Evolutionary conservation across 2,888 invertebrate species (phyloP).

Genomic region (Amphipyra berbera): DNA sequence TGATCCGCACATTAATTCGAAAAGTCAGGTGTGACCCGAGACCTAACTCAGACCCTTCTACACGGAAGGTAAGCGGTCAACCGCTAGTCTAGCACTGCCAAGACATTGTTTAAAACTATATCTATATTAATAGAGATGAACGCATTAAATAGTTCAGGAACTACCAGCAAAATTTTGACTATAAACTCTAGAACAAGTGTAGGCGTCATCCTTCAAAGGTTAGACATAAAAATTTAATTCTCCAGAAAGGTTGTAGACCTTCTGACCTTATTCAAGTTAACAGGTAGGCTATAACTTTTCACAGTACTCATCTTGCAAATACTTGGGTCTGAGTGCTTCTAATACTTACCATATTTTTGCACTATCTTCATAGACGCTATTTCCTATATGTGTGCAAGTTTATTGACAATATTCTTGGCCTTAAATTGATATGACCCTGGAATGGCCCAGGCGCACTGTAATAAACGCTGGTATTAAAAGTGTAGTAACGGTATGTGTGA

Average conservation of each 20-base stretch:
- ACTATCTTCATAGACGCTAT: conserved; percentile 41
- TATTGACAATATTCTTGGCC: conserved; percentile 41
- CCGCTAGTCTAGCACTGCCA: no score
- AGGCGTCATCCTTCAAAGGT: conserved; percentile 9
- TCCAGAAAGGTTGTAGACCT: conserved; percentile 18
- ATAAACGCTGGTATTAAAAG: not conserved
- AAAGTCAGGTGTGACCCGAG: no score
- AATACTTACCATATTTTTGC: conserved; percentile 54
- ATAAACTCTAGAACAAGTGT: conserved; percentile 5
- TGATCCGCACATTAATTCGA: no score
- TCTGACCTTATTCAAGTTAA: conserved; percentile 19
- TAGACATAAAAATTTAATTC: conserved; percentile 38
- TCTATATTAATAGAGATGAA: not conserved
- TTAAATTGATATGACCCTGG: conserved; percentile 21
- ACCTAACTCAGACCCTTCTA: no score
- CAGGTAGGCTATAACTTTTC: conserved; percentile 27
- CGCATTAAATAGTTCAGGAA: not conserved
- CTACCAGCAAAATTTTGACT: not conserved
- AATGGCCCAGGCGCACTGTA: not conserved
- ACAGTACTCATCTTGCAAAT: conserved; percentile 30
- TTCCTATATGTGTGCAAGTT: conserved; percentile 27
- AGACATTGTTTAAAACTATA: no score
- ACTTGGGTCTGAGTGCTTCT: conserved; percentile 42
- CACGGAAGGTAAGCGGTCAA: no score
- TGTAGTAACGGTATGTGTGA: not conserved